phyloP scores from a whole-genome alignment of 2,113 vertebrate genomes.

The Heterochromis multidens region DNA sequence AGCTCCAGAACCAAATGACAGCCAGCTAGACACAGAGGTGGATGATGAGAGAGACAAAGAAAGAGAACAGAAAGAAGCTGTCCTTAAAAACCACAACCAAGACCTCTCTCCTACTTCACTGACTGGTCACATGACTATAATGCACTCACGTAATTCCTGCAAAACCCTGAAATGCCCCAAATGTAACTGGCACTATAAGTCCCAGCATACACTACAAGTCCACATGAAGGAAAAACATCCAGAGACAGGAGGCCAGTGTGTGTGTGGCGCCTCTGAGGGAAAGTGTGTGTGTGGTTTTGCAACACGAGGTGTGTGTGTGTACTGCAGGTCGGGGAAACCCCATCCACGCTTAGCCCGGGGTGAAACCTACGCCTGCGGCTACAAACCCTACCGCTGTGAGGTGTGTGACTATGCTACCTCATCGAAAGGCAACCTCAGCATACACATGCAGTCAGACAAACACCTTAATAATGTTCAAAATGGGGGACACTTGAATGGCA shows the following conservation, averaged over 20 bases:
- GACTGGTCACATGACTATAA: slow-evolving; percentile 95
- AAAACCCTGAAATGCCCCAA: slow-evolving; percentile 99
- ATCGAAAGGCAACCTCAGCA: slow-evolving; percentile 99
- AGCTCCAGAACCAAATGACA: slow-evolving; percentile 96
- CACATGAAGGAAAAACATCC: slow-evolving; percentile 99
- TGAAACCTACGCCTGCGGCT: slow-evolving; percentile 98
- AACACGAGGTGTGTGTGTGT: slow-evolving; percentile 79
- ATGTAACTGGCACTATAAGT: slow-evolving; percentile 99
- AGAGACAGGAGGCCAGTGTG: slow-evolving; percentile 82
- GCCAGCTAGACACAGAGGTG: slow-evolving; percentile 62
- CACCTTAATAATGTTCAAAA: slow-evolving; percentile 99
- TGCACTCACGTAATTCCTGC: slow-evolving; percentile 98
- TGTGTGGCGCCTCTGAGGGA: slow-evolving; percentile 54
- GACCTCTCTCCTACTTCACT: slow-evolving; percentile 80
- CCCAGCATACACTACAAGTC: slow-evolving; percentile 97
- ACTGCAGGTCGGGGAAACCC: slow-evolving; percentile 92
- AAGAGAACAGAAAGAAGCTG: slow-evolving; percentile 82
- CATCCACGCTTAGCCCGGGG: slow-evolving; percentile 95
- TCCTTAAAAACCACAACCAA: slow-evolving; percentile 71
- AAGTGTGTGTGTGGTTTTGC: slow-evolving; percentile 70
- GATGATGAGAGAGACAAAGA: slow-evolving; percentile 72
- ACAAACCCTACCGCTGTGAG: slow-evolving; percentile 99
- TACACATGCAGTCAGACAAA: slow-evolving; percentile 99
- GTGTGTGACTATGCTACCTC: slow-evolving; percentile 99
- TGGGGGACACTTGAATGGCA: slow-evolving; percentile 79